Evolutionary conservation across 2,113 vertebrate genomes (phyloP), one percentile per base, ranked within the genome.

Genomic region (Phylloscopus trochiloides): DNA sequence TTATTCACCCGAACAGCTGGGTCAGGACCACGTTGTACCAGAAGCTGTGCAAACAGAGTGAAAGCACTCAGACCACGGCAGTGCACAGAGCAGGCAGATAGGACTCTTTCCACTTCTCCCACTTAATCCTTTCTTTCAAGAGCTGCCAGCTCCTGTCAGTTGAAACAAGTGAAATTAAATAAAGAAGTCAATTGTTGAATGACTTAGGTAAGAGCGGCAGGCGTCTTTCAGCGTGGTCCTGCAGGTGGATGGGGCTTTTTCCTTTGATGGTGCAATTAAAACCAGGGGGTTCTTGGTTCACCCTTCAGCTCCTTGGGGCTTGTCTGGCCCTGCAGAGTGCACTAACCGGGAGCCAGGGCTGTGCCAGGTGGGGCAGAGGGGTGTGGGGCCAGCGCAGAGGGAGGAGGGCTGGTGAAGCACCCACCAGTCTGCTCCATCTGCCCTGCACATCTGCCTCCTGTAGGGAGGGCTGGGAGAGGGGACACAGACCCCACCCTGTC

Each of bases 61-160:
- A 94, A 96, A 92, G 85, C 82, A 74, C 92, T 95, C 82, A 77
- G 65, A 51, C 71, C 34, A 13, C 0, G 0, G 63, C 85, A 94
- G 73, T 47, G 66, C 78, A 29, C 73, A 63, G 70, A 82, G 91
- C 79, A 90, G 92, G 94, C 83, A 90, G 94, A 93, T 62, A 86
- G 63, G 14, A 55, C 82, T 78, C 70, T 62, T 92, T 83, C 86
- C 34, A 59, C 86, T 90, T 84, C 68, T 96, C 42, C 58, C 63
- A 66, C 73, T 94, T 91, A 87, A 93, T 96, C 52, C 73, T 82
- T 92, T 82, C 92, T 93, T 95, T 97, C 88, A 96, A 89, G 57
- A 71, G 62, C 14, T 96, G 88, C 94, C 88, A 95, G 26, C 45
- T 58, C 88, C 62, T 65, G 59, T 55, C 88, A 93, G 80, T 80